Percentiles rank a stretch among this genome's conserved stretches.
Conservation (phyloP, 2,113 vertebrate genomes). For the Capreolus pygargus region DNA sequence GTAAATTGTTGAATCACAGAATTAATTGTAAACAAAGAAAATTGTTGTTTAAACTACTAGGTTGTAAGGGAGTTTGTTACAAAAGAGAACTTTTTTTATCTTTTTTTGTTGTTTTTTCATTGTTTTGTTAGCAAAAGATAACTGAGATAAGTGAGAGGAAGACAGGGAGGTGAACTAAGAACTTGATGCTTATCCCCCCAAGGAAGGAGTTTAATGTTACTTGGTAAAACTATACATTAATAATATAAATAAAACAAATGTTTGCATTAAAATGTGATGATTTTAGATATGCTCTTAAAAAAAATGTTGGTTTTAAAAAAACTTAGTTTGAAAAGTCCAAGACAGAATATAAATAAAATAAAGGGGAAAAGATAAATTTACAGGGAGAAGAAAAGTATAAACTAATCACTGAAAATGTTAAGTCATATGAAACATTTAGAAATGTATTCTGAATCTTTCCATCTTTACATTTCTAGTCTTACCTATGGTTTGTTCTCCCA, state of each 20-base stretch:
- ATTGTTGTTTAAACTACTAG: background rate
- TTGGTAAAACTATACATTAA: background rate
- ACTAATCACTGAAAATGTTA: background rate
- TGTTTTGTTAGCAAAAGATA: background rate
- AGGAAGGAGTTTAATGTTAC: background rate
- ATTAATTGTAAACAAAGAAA: background rate
- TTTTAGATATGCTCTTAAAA: background rate
- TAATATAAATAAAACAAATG: background rate
- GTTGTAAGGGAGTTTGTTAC: background rate
- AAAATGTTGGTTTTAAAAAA: background rate
- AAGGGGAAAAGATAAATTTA: background rate
- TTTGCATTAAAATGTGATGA: background rate
- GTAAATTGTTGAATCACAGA: background rate
- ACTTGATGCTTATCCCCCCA: background rate
- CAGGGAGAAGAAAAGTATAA: background rate
- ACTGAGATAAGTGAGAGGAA: background rate
- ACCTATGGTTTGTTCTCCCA: background rate
- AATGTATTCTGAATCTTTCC: background rate
- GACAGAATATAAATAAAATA: background rate
- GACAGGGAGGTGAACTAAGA: background rate
- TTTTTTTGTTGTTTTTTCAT: no score
- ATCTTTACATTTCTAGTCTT: background rate
- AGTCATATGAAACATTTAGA: background rate
- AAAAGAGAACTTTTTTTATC: no score
- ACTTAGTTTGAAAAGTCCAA: constrained; percentile 8